These are phyloP conservation scores for Hipposideros larvatus DNA, from an alignment of 2,797 vertebrate genomes.

Conservation along the genomic window DNA sequence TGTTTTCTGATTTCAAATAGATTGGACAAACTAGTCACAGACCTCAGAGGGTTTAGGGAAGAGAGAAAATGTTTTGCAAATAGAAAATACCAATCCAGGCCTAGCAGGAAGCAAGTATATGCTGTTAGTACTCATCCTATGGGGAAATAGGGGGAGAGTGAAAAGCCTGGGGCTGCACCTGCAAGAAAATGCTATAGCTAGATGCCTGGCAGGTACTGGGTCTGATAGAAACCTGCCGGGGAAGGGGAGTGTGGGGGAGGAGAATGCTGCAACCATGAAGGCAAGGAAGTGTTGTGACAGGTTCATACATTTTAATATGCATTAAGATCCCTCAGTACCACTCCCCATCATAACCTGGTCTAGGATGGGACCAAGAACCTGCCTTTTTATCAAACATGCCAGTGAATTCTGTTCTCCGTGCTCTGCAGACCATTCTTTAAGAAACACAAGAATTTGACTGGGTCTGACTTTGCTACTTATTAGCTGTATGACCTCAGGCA, in stretches of 20 bases:
- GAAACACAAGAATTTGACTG: neutral
- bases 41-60: neutral
- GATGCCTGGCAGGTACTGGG: neutral
- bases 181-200: neutral
- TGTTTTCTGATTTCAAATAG: constrained; percentile 61
- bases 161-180: neutral
- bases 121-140: neutral
- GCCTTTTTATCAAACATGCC: neutral
- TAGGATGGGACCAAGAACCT: neutral
- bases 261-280: neutral
- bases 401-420: neutral
- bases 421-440: neutral
- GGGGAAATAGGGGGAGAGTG: neutral
- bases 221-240: neutral
- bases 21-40: constrained; percentile 7
- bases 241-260: neutral
- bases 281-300: neutral
- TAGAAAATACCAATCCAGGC: neutral
- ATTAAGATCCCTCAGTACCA: neutral
- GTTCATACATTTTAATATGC: neutral
- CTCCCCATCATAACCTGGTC: neutral
- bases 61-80: constrained; percentile 11
- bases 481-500: neutral
- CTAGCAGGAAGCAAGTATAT: neutral
- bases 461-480: neutral